These are phyloP conservation scores for Notocelia uddmanniana DNA, from an alignment of 2,888 invertebrate species.

Conservation along the genomic window DNA sequence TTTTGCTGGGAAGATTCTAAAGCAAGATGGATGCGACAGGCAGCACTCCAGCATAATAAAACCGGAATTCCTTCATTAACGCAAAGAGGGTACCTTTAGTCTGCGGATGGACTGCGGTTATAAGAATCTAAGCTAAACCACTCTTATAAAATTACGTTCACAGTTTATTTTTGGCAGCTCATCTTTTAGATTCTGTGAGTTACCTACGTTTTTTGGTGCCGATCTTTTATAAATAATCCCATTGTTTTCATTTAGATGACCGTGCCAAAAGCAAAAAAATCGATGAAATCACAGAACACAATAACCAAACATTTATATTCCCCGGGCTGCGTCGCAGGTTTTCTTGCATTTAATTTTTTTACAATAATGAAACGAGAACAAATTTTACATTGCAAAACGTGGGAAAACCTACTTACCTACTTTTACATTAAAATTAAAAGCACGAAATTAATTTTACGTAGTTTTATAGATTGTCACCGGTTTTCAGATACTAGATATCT, in stretches of 20 bases:
- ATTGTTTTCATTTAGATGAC: background rate
- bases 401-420: too few species aligned
- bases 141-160: conserved; percentile 34
- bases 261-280: background rate
- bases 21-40: conserved; percentile 68
- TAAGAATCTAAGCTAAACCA: conserved; percentile 38
- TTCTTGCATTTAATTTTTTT: background rate
- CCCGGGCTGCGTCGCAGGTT: background rate
- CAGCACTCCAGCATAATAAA: conserved; percentile 66
- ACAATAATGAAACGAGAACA: too few species aligned
- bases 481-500: too few species aligned
- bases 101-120: conserved; percentile 47
- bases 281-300: background rate
- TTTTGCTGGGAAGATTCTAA: conserved; percentile 52
- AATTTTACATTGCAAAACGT: too few species aligned
- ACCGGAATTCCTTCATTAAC: conserved; percentile 75
- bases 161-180: conserved; percentile 1
- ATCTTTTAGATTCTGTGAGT: background rate
- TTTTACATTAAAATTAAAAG: too few species aligned
- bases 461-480: too few species aligned
- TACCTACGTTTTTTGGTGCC: background rate
- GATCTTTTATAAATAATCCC: background rate
- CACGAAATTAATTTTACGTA: too few species aligned
- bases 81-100: conserved; percentile 48
- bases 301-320: background rate